Conservation (phyloP, 2,113 vertebrate species). For the Elephas maximus region DNA sequence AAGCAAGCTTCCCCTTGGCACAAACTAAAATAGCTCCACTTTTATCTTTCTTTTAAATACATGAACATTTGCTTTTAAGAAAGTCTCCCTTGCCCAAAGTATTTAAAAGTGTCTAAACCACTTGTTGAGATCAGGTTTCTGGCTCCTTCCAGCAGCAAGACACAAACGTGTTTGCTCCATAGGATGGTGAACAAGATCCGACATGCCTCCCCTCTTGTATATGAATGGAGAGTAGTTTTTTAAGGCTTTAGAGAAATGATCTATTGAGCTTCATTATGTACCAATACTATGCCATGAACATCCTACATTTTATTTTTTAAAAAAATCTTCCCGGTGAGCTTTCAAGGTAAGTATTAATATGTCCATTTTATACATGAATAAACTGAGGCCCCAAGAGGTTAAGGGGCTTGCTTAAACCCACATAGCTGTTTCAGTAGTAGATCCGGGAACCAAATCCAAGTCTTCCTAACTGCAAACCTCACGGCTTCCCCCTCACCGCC, state of each 20-base stretch:
- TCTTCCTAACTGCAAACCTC: not conserved
- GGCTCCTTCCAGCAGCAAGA: not conserved
- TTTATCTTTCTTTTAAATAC: not conserved
- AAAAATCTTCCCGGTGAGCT: not conserved
- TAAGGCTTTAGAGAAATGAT: not conserved
- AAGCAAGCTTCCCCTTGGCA: not conserved
- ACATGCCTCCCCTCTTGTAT: not conserved
- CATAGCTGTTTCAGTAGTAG: not conserved
- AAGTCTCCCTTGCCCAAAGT: not conserved
- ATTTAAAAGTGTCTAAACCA: not conserved
- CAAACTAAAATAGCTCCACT: not conserved
- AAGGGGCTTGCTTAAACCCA: not conserved
- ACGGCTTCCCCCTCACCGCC: accelerated
- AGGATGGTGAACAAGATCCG: accelerated
- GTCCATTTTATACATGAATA: not conserved
- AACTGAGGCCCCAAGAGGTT: not conserved
- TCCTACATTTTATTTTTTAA: not conserved
- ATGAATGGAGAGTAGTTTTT: not conserved
- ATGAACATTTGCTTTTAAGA: not conserved
- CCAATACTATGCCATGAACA: not conserved
- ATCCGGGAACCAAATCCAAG: not conserved
- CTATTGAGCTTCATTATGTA: not conserved
- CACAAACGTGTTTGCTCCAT: not conserved
- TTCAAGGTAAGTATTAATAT: not conserved
- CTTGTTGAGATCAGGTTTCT: not conserved